Evolutionary conservation across 2,113 vertebrate genomes (phyloP).

Genomic region (Solea solea): DNA sequence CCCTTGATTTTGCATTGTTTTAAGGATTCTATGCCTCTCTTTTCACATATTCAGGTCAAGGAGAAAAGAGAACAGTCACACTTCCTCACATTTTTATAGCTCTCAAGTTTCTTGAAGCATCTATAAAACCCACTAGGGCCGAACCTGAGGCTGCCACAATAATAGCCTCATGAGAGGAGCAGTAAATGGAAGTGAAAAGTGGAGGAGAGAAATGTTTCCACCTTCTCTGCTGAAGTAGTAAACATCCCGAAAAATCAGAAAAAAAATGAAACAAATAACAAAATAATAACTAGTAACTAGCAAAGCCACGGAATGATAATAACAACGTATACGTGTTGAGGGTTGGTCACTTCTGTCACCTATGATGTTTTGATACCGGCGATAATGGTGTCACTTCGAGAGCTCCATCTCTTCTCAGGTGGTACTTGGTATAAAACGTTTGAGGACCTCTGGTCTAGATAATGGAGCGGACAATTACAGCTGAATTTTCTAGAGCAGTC

Average conservation of each 20-base stretch:
- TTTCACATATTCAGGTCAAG: not conserved
- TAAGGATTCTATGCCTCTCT: slow-evolving; percentile 16
- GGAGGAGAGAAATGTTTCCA: slow-evolving; percentile 51
- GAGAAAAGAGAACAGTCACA: slow-evolving; percentile 18
- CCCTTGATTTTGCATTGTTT: slow-evolving; percentile 7
- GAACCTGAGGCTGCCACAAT: slow-evolving; percentile 56
- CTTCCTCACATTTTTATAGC: slow-evolving; percentile 42
- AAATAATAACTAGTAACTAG: too few relatives aligned
- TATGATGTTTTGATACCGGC: too few relatives aligned
- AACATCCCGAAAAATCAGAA: slow-evolving; percentile 59
- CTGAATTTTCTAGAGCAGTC: slow-evolving; percentile 12
- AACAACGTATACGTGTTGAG: too few relatives aligned
- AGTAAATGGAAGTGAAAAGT: slow-evolving; percentile 59
- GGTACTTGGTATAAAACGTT: too few relatives aligned
- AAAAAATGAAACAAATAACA: slow-evolving; percentile 11
- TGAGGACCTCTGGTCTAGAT: too few relatives aligned
- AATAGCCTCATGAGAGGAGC: slow-evolving; percentile 62
- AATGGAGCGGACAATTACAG: not conserved
- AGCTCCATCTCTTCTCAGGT: too few relatives aligned
- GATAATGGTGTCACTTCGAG: too few relatives aligned
- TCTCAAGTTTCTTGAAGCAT: slow-evolving; percentile 46
- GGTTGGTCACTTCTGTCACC: too few relatives aligned
- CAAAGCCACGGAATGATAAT: too few relatives aligned
- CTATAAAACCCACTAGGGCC: slow-evolving; percentile 59
- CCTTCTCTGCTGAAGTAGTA: slow-evolving; percentile 60